Evolutionary conservation across 2,797 vertebrate species (phyloP), one percentile per base, ranked within the genome.

Genomic region (Avahi laniger): DNA sequence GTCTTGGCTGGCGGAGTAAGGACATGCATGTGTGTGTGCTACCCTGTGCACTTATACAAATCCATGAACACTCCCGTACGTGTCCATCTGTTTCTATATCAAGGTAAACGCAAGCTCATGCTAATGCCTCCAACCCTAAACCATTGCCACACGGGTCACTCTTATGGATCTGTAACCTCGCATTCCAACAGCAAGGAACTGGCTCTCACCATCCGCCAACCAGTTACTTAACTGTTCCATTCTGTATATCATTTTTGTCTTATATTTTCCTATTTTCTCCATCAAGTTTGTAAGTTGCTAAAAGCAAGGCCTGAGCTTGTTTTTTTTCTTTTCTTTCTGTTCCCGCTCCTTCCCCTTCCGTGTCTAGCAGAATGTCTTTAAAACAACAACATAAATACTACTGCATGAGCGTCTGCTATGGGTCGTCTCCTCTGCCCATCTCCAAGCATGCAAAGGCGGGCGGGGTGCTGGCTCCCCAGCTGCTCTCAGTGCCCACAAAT

Each of bases 131-230:
- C 6, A 35, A 0, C n/a, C n/a, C 15, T 15, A 26, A 41, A 6
- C 75, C 4, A 4, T 7, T 0, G 43, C 41, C 65, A 30, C 0
- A 1, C 0, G 2, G 48, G 0, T 52, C 50, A 4, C 7, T 30
- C 63, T 18, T 2, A 12, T 5, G 7, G 7, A 4, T n/a, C 61
- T 4, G 6, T 12, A 22, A 11, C 84, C 67, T 54, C 38, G 17
- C 33, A 4, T 5, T 8, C 11, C 67, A 35, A 26, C 28, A 1
- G 6, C 1, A 15, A 65, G 78, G 88, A 28, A 30, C 67, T 10
- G 30, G 12, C 20, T 33, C 22, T 48, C 22, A 7, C 7, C 80
- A 8, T 26, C 48, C 0, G 0, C 76, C 65, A 35, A 2, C 50
- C 57, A 22, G 12, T 38, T 3, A 17, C 78, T 20, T 18, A 28